These are phyloP conservation scores for Sarcophaga rosellei DNA, from an alignment of 2,888 invertebrate species.

Conservation along the genomic window DNA sequence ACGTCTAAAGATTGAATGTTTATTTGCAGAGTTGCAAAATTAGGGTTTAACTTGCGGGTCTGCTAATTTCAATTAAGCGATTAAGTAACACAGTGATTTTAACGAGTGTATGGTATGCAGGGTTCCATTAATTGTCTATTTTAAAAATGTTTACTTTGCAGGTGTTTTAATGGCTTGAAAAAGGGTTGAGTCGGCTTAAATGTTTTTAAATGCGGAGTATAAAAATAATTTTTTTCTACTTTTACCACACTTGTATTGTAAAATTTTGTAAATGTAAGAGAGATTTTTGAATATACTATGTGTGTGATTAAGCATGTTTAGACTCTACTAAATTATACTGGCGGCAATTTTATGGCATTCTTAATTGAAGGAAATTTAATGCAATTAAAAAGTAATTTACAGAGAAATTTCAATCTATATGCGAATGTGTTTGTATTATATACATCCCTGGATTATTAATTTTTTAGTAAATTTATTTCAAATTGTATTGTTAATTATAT, in stretches of 20 bases:
- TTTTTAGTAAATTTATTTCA: too few relatives aligned
- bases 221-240: neutral
- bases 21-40: constrained; percentile 50
- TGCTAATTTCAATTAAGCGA: constrained; percentile 50
- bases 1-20: constrained; percentile 43
- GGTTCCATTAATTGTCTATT: too few relatives aligned
- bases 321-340: neutral
- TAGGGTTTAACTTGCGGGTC: constrained; percentile 45
- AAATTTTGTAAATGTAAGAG: neutral
- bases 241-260: neutral
- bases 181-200: neutral
- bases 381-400: neutral
- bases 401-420: too few relatives aligned
- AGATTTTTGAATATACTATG: neutral
- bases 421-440: too few relatives aligned
- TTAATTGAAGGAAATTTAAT: neutral
- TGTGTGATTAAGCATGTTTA: neutral
- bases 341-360: neutral
- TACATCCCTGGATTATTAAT: too few relatives aligned
- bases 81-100: constrained; percentile 11
- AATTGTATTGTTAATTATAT: too few relatives aligned
- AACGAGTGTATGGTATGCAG: neutral
- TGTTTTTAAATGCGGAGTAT: too few relatives aligned
- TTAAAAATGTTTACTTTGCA: neutral
- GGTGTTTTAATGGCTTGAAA: neutral